Conservation (phyloP, 2,113 vertebrate species). For the Rissa tridactyla region DNA sequence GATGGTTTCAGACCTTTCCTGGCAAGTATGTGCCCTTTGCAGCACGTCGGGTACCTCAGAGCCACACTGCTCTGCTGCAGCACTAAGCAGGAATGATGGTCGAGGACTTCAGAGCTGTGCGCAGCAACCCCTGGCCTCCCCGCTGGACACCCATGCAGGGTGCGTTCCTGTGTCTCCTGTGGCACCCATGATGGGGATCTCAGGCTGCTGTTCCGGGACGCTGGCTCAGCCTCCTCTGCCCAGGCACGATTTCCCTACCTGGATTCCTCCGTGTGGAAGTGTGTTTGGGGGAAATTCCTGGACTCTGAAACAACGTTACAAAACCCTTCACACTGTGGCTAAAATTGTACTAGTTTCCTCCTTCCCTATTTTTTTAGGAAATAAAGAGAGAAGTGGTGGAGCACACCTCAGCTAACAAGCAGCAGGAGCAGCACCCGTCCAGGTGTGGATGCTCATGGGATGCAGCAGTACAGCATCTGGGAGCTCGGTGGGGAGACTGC, state of each 20-base stretch:
- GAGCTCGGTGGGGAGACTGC: neutral
- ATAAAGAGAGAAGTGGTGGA: neutral
- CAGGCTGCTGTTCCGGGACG: neutral
- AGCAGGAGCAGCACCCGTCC: neutral
- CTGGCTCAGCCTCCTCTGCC: neutral
- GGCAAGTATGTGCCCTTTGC: neutral
- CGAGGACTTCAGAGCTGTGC: neutral
- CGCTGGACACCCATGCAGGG: rapidly evolving
- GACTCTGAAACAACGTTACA: neutral
- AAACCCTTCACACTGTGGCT: neutral
- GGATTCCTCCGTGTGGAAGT: neutral
- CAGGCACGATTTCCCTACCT: neutral
- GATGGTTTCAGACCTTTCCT: neutral
- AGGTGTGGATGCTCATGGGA: rapidly evolving
- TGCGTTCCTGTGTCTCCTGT: neutral
- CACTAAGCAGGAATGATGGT: neutral
- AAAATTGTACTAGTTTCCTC: neutral
- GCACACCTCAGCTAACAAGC: neutral
- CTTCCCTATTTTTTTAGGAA: neutral
- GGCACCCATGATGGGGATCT: rapidly evolving
- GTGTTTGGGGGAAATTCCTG: neutral
- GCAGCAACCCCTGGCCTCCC: neutral
- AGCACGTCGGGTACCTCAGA: neutral
- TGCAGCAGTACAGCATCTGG: rapidly evolving
- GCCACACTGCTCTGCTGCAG: neutral